Evolutionary conservation across 2,888 invertebrate genomes (phyloP).

Genomic region (Ypsolopha sequella): DNA sequence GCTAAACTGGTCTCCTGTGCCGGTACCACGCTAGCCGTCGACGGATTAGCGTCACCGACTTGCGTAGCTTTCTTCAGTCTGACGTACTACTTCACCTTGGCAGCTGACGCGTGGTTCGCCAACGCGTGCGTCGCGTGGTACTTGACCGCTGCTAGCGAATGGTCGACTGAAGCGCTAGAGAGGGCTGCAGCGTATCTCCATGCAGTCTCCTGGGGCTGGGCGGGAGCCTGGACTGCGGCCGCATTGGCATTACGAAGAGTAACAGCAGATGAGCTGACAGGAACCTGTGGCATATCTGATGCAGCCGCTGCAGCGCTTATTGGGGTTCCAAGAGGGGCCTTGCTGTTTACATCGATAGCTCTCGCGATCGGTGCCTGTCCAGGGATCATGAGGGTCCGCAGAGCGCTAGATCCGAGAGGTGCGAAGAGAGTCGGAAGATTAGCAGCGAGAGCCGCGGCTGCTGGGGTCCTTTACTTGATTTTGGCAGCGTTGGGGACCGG

Average conservation of each 20-base stretch:
- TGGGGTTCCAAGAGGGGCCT: slow-evolving; percentile 71
- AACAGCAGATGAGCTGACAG: slow-evolving; percentile 83
- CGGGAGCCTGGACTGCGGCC: slow-evolving; percentile 86
- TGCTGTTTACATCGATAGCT: slow-evolving; percentile 77
- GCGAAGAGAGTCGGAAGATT: slow-evolving; percentile 78
- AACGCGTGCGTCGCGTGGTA: slow-evolving; percentile 92
- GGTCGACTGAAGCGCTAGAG: slow-evolving; percentile 93
- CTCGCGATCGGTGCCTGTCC: slow-evolving; percentile 81
- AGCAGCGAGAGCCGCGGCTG: slow-evolving; percentile 83
- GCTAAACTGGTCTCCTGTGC: slow-evolving; percentile 41
- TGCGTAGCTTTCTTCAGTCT: slow-evolving; percentile 83
- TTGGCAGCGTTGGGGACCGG: slow-evolving; percentile 80
- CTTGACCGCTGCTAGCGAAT: slow-evolving; percentile 90
- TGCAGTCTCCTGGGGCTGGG: slow-evolving; percentile 89
- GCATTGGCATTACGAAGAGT: slow-evolving; percentile 84
- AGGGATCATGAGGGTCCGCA: slow-evolving; percentile 81
- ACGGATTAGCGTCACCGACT: slow-evolving; percentile 64
- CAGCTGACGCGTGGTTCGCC: slow-evolving; percentile 89
- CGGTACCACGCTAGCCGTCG: slow-evolving; percentile 49
- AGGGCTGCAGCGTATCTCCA: slow-evolving; percentile 89
- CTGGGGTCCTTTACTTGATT: slow-evolving; percentile 81
- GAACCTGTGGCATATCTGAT: slow-evolving; percentile 81
- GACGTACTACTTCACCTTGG: slow-evolving; percentile 83
- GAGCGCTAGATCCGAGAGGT: slow-evolving; percentile 64
- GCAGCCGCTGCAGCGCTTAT: slow-evolving; percentile 73